Conservation (phyloP, 2,113 vertebrate genomes). For the Hydropotes inermis region DNA sequence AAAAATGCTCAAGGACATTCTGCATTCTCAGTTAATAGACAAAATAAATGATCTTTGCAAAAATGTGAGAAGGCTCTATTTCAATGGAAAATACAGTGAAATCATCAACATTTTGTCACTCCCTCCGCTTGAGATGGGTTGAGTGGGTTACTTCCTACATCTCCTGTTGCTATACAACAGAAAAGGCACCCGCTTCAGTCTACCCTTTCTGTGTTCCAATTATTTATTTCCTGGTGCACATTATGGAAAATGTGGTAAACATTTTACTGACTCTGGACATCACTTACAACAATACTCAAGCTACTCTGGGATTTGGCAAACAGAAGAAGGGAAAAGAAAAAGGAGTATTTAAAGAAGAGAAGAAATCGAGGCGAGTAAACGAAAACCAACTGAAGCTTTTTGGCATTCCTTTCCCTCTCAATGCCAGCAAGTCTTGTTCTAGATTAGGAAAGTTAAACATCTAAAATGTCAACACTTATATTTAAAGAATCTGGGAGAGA, state of each 20-base stretch:
- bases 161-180: no score
- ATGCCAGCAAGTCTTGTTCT: neutral
- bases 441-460: conserved; percentile 17
- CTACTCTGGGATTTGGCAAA: neutral
- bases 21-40: neutral
- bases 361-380: neutral
- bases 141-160: neutral
- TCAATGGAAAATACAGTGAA: neutral
- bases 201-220: neutral
- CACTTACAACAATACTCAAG: neutral
- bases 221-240: neutral
- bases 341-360: neutral
- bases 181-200: neutral
- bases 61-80: neutral
- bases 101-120: neutral
- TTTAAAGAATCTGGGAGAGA: conserved; percentile 12
- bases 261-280: neutral
- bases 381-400: neutral
- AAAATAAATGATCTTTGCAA: neutral
- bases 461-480: conserved; percentile 16
- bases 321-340: neutral
- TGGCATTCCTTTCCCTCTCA: neutral
- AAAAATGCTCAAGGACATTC: neutral
- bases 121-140: neutral
- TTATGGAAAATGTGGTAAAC: neutral